Evolutionary conservation across 53 echinoderm and acorn worm genomes (phyloP).

Genomic region (Henricia sp.): DNA sequence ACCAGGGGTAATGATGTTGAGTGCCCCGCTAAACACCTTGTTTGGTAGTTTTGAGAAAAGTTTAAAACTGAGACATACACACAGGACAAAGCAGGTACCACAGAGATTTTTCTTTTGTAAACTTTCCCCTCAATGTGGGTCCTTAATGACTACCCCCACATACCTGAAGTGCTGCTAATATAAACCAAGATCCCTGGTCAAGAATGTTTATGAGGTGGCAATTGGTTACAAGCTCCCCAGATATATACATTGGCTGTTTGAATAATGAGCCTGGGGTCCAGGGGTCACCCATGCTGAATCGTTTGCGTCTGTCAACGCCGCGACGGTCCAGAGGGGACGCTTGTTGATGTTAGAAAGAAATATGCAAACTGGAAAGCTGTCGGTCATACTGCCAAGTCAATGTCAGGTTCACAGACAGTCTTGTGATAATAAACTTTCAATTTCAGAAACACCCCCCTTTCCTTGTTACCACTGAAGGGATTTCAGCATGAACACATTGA

Average conservation of each 20-base stretch:
- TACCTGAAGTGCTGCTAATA: constrained; percentile 57
- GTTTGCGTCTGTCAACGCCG: constrained; percentile 58
- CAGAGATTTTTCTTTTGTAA: no score
- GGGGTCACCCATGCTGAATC: constrained; percentile 44
- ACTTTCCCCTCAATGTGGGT: no score
- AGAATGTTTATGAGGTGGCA: constrained; percentile 65
- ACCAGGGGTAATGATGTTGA: no score
- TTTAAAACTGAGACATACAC: no score
- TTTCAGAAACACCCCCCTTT: no score
- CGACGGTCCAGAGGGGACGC: constrained; percentile 49
- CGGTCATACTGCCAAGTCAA: constrained; percentile 47
- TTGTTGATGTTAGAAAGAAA: constrained; percentile 47
- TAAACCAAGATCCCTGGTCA: constrained; percentile 48
- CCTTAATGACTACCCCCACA: constrained; percentile 57
- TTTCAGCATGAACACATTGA: constrained; percentile 33
- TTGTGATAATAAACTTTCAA: constrained; percentile 58
- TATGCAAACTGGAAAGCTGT: constrained; percentile 31
- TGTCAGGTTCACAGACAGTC: constrained; percentile 1
- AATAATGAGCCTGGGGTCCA: constrained; percentile 50
- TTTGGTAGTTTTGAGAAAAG: no score
- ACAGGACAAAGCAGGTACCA: no score
- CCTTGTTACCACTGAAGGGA: no score
- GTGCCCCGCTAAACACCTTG: no score
- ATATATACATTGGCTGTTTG: constrained; percentile 21
- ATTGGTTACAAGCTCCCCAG: constrained; percentile 56